These are phyloP conservation scores for Lordiphosa fenestrarum DNA, from an alignment of 2,888 invertebrate genomes.

Conservation along the genomic window DNA sequence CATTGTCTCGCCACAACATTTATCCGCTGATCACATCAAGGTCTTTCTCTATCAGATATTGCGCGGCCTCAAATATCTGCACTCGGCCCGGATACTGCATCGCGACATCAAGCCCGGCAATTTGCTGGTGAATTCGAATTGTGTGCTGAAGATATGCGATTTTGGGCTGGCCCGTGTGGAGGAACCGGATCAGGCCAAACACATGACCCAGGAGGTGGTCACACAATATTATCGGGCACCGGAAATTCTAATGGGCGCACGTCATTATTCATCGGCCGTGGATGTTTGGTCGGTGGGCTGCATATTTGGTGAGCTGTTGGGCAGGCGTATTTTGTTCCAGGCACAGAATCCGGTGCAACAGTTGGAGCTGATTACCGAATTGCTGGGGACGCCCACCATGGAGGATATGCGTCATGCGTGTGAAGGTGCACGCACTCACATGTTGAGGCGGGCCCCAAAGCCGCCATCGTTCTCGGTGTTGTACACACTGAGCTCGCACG, in stretches of 20 bases:
- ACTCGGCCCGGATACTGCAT: constrained; percentile 98
- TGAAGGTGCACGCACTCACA: constrained; percentile 95
- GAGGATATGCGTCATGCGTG: constrained; percentile 99
- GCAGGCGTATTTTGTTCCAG: constrained; percentile 97
- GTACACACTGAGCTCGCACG: constrained; percentile 95
- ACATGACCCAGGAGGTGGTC: constrained; percentile 99
- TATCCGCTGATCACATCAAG: constrained; percentile 99
- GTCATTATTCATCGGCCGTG: constrained; percentile 97
- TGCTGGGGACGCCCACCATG: constrained; percentile 96
- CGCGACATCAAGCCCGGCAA: constrained; percentile 99
- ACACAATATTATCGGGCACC: constrained; percentile 99
- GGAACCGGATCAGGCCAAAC: constrained; percentile 94
- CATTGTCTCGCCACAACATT: constrained; percentile 99
- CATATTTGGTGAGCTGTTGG: constrained; percentile 98
- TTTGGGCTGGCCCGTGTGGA: constrained; percentile 99
- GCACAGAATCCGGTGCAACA: constrained; percentile 99
- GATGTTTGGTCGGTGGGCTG: constrained; percentile 99
- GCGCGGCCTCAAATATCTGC: constrained; percentile 99
- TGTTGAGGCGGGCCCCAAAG: constrained; percentile 92
- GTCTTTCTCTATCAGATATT: constrained; percentile 99
- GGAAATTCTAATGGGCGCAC: constrained; percentile 99
- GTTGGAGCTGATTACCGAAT: constrained; percentile 97
- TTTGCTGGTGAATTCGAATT: constrained; percentile 99
- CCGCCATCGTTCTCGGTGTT: constrained; percentile 93
- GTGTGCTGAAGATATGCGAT: constrained; percentile 99